Base-by-base conservation (phyloP, 2,113 vertebrate genomes). In the Dasyurus viverrinus region DNA sequence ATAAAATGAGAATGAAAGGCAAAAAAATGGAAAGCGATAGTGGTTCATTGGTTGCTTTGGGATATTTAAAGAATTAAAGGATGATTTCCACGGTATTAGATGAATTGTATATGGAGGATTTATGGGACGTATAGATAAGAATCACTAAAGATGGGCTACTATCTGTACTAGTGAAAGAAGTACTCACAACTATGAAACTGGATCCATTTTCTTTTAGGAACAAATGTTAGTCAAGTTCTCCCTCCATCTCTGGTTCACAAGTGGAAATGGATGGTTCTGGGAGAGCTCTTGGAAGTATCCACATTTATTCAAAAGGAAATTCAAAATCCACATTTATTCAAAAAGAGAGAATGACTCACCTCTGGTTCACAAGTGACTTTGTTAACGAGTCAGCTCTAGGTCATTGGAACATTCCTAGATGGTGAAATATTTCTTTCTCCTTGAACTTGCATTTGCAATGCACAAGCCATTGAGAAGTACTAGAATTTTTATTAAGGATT, bases 381-480 rank as follows among this genome's bases (percentile, higher is more conserved):
- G 8, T 48, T 48, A 68, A 60, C 16, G 14, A 57, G 25, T 52
- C 54, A 95, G 0, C 30, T n/a, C 2, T 19, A 89, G 52, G 48
- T 89, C 90, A 91, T 47, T 91, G 89, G 84, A 53, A 68, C 92
- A 30, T 93, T 93, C 8, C n/a, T n/a, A 93, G 55, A 93, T 53
- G 27, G 0, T 23, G 3, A 22, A 27, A 50, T 94, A 46, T 42
- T 36, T 95, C 8, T 9, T 53, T 53, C 27, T 36, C 2, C 16
- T 53, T 91, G 23, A 19, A 53, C 36, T 91, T 50, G 53, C 6
- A 53, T 91, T 47, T 53, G 30, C 50, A 89, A 89, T 89, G 53
- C 10, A 36, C 30, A 94, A 95, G 7, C 10, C 92, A 47, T 94
- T 92, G 4, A 92, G 22, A 36, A 90, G 0, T 16, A 8, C 48